phyloP scores from a whole-genome alignment of 2,797 vertebrate genomes.

The Betta splendens region DNA sequence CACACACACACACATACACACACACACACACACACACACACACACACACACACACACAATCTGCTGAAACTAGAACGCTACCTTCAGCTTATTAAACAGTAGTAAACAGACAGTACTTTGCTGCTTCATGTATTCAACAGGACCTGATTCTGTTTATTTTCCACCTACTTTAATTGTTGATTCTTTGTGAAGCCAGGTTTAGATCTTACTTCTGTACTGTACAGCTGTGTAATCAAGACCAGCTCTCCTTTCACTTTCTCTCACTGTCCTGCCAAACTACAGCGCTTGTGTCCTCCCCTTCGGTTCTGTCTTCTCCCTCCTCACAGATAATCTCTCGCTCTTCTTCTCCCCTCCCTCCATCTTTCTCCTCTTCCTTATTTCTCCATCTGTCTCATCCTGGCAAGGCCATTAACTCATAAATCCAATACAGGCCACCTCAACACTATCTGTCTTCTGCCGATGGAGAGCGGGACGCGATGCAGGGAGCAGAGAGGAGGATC shows the following conservation, averaged over 20 bases:
- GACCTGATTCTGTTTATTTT: no score
- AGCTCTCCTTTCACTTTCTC: not conserved
- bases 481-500: conserved; percentile 76
- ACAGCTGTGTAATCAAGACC: no score
- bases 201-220: no score
- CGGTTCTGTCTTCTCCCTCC: conserved; percentile 20
- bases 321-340: conserved; percentile 31
- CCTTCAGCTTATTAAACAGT: no score
- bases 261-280: not conserved
- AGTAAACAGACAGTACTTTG: no score
- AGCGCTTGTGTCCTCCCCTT: conserved; percentile 10
- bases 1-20: no score
- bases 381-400: conserved; percentile 75
- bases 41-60: no score
- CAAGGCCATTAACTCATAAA: conserved; percentile 87
- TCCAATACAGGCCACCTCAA: conserved; percentile 86
- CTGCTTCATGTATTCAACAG: no score
- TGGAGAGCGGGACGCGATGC: conserved; percentile 61
- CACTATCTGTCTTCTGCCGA: conserved; percentile 82
- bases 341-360: conserved; percentile 29
- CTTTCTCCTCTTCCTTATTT: conserved; percentile 66
- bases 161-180: no score
- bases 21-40: no score
- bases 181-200: no score
- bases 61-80: no score